Base-by-base conservation (phyloP, 37 sponge, comb jelly and placozoan genomes). In the Oopsacas minuta region DNA sequence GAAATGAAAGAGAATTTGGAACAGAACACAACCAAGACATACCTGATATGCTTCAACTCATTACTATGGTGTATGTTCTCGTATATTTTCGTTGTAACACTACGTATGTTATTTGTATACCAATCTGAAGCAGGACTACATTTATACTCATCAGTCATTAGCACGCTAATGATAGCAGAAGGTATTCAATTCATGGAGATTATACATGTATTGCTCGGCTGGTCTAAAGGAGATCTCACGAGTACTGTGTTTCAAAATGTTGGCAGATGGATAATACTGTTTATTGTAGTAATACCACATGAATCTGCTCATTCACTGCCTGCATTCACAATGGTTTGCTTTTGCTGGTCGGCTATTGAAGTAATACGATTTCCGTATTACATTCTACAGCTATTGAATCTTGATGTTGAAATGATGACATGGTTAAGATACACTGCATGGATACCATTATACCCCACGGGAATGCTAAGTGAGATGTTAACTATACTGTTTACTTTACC, bases 401-500 rank as follows among this genome's bases (percentile, higher is more conserved):
- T 81, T 38, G 87, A 92, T 36, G 81, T 93, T n/a, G 75, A 86
- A 0, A 28, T 82, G 17, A 82, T 96, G 46, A 91, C 91, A 0
- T 96, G 97, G 97, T 46, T 93, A 46, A 52, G 97, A 8, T 96
- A 96, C 89, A 88, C 90, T 23, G 92, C 86, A 0, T 96, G 97
- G 97, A 93, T 96, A 23, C 91, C 90, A 30, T 89, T 96, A 46
- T 96, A 96, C 81, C 97, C 97, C 7, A 0, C 91, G 12, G 97
- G 97, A 15, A 84, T 93, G 82, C 82, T 90, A 23, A 87, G 86
- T 86, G 97, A 96, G 92, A 61, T 61, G 22, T 3, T 61, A 5
- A 61, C 75, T 61, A 10, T 61, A 7, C 28, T 61, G 28, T 12
- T 3, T 3, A 61, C 75, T 3, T n/a, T 61, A n/a, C 75, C 75